Percentiles rank a stretch among this genome's conserved stretches.
Evolutionary conservation across 2,797 vertebrate genomes (phyloP).

Genomic region (Cuniculus paca): DNA sequence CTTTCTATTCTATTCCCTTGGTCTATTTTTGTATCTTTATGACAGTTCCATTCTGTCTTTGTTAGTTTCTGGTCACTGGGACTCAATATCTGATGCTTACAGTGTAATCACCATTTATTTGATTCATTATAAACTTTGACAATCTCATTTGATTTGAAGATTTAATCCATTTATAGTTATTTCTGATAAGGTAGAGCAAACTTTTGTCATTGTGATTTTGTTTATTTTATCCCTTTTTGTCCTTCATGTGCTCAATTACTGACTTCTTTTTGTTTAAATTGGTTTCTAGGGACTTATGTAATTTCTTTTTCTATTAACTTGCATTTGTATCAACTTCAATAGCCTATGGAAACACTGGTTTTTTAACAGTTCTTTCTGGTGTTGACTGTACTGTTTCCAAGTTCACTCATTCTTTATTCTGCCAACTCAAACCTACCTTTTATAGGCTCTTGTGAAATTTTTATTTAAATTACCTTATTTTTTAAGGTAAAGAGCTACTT

Average conservation of each 20-base stretch:
- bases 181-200: neutral
- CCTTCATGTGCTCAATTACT: neutral
- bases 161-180: neutral
- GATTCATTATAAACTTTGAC: neutral
- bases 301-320: neutral
- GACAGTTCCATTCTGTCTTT: neutral
- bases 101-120: neutral
- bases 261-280: neutral
- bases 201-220: neutral
- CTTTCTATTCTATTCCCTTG: neutral
- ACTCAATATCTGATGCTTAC: neutral
- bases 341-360: neutral
- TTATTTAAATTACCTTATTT: neutral
- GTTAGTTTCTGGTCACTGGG: neutral
- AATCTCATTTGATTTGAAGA: neutral
- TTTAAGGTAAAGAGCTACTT: neutral
- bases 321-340: neutral
- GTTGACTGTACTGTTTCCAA: neutral
- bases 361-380: neutral
- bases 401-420: neutral
- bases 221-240: neutral
- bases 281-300: neutral
- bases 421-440: neutral
- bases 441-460: neutral
- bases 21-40: neutral